A percentile compares a stretch with the other conserved stretches of the same genome.
phyloP scores from a whole-genome alignment of 2,797 vertebrate species.

The Tenualosa thibaudeaui region DNA sequence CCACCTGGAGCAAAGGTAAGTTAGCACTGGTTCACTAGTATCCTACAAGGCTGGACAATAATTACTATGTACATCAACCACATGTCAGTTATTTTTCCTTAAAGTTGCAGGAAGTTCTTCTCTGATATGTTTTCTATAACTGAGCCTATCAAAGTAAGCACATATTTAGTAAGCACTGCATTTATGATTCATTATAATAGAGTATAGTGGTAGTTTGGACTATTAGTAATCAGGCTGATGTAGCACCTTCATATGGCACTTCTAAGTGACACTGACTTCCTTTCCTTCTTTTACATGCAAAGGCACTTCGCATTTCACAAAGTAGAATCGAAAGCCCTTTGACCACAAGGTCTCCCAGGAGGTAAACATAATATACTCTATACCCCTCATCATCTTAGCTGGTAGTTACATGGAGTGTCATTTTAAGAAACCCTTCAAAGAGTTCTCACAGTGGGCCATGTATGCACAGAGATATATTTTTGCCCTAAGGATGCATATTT shows the following conservation, averaged over 20 bases:
- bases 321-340: not conserved
- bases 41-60: not conserved
- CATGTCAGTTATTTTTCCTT: not conserved
- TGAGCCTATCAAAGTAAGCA: not conserved
- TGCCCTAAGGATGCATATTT: conserved; percentile 39
- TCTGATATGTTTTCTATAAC: not conserved
- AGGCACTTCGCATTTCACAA: not conserved
- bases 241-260: no score
- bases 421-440: conserved; percentile 2
- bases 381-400: not conserved
- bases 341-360: not conserved
- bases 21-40: not conserved
- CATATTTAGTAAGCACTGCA: not conserved
- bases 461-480: conserved; percentile 31
- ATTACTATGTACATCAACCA: not conserved
- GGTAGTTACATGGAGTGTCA: not conserved
- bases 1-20: conserved; percentile 59
- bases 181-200: not conserved
- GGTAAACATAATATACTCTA: not conserved
- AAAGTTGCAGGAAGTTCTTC: not conserved
- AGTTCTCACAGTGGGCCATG: conserved; percentile 26
- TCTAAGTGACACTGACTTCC: not conserved
- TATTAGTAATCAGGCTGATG: no score
- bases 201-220: no score
- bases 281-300: not conserved